Base-by-base conservation (phyloP, 2,888 invertebrate genomes). In the Drosophila meridionalis region DNA sequence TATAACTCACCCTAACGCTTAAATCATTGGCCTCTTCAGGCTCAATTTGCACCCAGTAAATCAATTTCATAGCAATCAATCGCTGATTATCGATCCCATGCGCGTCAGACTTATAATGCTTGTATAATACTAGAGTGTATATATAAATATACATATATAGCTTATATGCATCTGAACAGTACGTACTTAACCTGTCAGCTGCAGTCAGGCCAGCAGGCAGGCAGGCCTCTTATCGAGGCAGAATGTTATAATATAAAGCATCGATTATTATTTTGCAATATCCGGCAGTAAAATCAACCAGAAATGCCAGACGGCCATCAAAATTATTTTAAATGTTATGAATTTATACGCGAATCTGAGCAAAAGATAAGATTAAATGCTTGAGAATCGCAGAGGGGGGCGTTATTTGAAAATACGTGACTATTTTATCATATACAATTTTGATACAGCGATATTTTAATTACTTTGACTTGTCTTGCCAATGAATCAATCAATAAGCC, bases 231-330 rank as follows among this genome's bases (percentile, higher is more conserved):
- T 69, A 69, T 58, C 58, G 50, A 50, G 20, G 26, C 28, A 40
- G 20, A 30, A 40, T 34, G 14, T 6, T 45, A 64, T 56, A 26
- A 55, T 42, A 53, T 63, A 50, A 30, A 56, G 32, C 32, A 34
- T 48, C 68, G 65, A 74, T 70, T 71, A 66, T 50, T 32, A 80
- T 77, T 85, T 80, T 67, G 85, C 80, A 75, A 83, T 85, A 82
- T 85, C 83, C 85, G 82, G 80, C 75, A 68, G 75, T 71, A 57
- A 69, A 59, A 63, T 42, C 52, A 68, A 64, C 72, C 73, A 47
- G 64, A 43, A 63, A 62, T 30, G 42, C 26, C 9, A 28, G 28
- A 38, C 47, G 30, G 8, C 32, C 48, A 28, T 32, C 53, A 47
- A 36, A 36, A 1, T 34, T 48, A 42, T 34, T 30, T 32, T 11